Base-by-base conservation (phyloP, 30 jellyfish, hydroid and myxozoan species). In the Pelagia noctiluca region DNA sequence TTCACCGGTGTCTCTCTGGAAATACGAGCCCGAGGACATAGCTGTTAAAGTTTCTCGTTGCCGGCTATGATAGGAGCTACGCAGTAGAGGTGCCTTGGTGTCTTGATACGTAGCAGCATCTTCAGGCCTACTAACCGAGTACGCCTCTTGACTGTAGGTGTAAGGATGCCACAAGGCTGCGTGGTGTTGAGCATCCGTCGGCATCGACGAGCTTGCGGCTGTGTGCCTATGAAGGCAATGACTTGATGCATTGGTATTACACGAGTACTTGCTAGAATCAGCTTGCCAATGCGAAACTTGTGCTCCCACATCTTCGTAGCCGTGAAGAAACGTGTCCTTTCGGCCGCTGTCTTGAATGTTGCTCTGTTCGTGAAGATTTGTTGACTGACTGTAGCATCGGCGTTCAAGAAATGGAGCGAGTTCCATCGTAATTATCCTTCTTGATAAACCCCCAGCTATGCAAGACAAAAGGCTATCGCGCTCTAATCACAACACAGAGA, bases 241-340 rank as follows among this genome's bases (percentile, higher is more conserved):
- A 30, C 26, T 80, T 1, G 84, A 35, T 22, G 82, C 52, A 57
- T 33, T 66, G 26, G 64, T 57, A 35, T 35, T 80, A 78, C 84
- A 65, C 72, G 19, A 32, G 47, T 37, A 65, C 23, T 77, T 34
- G 83, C 53, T 63, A 72, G 48, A 72, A 53, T 64, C 90, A 2
- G 79, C 53, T 34, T 65, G 90, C 90, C 90, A 80, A 10, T 69
- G 28, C 23, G 90, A 75, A 12, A 80, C 48, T 60, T 80, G 90
- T 66, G 67, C 4, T 23, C 68, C 29, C 49, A 68, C 79, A 2
- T 72, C 33, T 3, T 80, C 90, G 26, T 52, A 52, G 68, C 68
- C 68, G 21, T 52, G 68, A 10, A 30, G 30, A 52, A 52, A 52
- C 7, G 33, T 31, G 25, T 80, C 90, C 29, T 80, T 80, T 49